These are phyloP conservation scores for Callipepla squamata DNA, from an alignment of 2,113 vertebrate genomes.

Conservation along the genomic window DNA sequence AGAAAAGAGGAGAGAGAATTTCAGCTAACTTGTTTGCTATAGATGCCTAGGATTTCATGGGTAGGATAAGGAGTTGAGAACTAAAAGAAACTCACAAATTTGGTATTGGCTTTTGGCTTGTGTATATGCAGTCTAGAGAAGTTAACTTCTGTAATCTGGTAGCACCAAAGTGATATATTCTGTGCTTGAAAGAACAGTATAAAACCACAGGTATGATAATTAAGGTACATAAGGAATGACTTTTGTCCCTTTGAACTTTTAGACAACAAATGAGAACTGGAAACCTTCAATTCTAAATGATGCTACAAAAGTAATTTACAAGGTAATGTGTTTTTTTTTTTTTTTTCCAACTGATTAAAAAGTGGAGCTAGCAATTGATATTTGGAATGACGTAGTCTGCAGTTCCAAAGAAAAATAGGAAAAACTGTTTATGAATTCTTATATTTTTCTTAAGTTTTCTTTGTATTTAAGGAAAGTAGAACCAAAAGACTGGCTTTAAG, in stretches of 20 bases:
- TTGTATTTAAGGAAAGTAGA: background rate
- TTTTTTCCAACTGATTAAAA: background rate
- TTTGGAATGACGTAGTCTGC: background rate
- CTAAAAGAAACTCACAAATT: background rate
- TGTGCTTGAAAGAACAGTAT: background rate
- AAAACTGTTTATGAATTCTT: background rate
- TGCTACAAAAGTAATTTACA: slow-evolving; percentile 93
- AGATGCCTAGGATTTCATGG: background rate
- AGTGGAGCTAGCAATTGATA: background rate
- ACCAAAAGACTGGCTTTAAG: background rate
- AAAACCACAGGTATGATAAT: background rate
- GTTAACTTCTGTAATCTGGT: background rate
- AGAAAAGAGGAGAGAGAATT: background rate
- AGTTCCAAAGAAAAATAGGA: background rate
- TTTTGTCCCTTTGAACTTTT: slow-evolving; percentile 39
- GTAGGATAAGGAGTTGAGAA: background rate
- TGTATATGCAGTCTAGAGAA: background rate
- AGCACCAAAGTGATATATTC: background rate
- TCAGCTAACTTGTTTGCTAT: background rate
- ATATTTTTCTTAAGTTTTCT: background rate
- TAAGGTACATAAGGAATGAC: background rate
- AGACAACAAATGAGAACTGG: slow-evolving; percentile 96
- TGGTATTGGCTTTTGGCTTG: background rate
- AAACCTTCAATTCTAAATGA: slow-evolving; percentile 91
- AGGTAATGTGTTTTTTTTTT: slow-evolving; percentile 79